phyloP scores from a whole-genome alignment of 2,888 invertebrate genomes.

The Chelonus formosanus region DNA sequence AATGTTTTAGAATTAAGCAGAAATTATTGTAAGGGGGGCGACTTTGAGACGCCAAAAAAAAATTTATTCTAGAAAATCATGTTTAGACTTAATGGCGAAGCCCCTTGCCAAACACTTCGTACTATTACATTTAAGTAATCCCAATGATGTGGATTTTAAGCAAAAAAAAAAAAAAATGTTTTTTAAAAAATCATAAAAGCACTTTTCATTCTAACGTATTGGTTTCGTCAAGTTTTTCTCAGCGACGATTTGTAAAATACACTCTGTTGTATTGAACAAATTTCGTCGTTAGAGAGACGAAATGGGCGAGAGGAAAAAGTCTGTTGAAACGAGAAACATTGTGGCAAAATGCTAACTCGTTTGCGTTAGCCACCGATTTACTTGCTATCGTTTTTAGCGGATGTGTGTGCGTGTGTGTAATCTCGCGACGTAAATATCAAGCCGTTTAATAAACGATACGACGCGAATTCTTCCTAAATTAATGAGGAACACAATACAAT shows the following conservation, averaged over 20 bases:
- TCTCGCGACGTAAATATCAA: constrained; percentile 3
- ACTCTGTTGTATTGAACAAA: neutral
- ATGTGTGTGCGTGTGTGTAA: constrained; percentile 12
- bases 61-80: neutral
- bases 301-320: constrained; percentile 36
- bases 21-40: neutral
- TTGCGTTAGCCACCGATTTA: constrained; percentile 12
- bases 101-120: neutral
- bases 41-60: constrained; percentile 2
- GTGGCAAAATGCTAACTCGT: constrained; percentile 6
- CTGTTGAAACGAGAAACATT: constrained; percentile 32
- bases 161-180: constrained; percentile 26
- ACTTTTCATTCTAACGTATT: constrained; percentile 35
- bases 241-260: too few species aligned
- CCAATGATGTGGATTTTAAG: neutral
- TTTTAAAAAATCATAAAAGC: constrained; percentile 34
- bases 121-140: neutral
- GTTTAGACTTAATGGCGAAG: neutral
- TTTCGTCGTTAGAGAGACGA: constrained; percentile 23
- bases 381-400: constrained; percentile 23
- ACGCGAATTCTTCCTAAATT: neutral
- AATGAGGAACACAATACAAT: too few species aligned
- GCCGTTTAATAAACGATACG: neutral
- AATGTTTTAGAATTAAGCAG: constrained; percentile 16
- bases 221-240: constrained; percentile 25